Conservation (phyloP, 2,113 vertebrate species). For the Philantomba maxwellii region DNA sequence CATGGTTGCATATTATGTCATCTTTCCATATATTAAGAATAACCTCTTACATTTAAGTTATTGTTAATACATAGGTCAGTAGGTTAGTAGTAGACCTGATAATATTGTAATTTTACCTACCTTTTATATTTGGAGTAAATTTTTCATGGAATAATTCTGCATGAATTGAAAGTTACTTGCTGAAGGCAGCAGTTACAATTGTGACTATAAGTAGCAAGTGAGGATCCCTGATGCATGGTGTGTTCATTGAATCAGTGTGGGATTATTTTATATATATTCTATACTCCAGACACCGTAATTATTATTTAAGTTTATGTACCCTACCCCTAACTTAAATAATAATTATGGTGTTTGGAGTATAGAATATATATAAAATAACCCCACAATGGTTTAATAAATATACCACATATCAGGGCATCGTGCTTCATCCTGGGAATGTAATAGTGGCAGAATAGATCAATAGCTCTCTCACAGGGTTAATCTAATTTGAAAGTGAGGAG, state of each 20-base stretch:
- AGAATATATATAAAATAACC: neutral
- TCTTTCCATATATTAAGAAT: neutral
- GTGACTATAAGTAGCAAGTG: neutral
- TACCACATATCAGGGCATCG: neutral
- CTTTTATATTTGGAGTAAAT: conserved; percentile 26
- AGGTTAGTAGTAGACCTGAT: neutral
- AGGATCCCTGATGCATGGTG: neutral
- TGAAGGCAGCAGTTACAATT: neutral
- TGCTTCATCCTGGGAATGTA: neutral
- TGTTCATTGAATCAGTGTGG: neutral
- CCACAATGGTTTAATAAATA: neutral
- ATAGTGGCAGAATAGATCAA: neutral
- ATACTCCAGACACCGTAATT: neutral
- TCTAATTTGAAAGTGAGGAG: neutral
- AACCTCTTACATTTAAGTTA: neutral
- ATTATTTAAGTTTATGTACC: neutral
- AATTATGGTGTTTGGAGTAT: neutral
- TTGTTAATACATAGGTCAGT: neutral
- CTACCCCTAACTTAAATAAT: neutral
- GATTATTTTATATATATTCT: neutral
- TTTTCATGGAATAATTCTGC: conserved; percentile 6
- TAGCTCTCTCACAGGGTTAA: neutral
- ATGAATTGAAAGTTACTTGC: neutral
- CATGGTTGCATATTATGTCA: neutral
- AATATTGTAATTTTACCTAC: neutral